Evolutionary conservation across 2,113 vertebrate species (phyloP).

Genomic region (Halichoerus grypus): DNA sequence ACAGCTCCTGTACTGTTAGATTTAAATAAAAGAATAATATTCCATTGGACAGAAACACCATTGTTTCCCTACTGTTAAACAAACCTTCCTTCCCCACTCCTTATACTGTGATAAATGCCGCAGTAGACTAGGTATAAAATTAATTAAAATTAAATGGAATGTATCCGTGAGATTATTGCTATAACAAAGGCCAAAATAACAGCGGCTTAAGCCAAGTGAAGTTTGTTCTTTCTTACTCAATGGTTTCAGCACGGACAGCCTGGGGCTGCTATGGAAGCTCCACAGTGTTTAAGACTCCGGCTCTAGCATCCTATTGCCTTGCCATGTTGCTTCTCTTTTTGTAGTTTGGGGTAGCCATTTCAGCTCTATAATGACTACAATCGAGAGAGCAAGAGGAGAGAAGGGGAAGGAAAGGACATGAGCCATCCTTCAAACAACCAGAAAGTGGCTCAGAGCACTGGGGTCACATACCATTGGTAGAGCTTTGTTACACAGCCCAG

Average conservation of each 20-base stretch:
- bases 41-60: background rate
- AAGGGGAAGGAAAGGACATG: background rate
- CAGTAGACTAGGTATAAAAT: background rate
- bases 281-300: background rate
- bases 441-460: background rate
- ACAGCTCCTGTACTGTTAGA: background rate
- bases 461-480: background rate
- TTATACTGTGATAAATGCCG: background rate
- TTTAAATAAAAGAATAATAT: background rate
- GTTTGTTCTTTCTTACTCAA: background rate
- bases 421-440: background rate
- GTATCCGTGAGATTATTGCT: background rate
- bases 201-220: background rate
- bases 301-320: background rate
- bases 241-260: background rate
- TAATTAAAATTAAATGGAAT: background rate
- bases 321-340: constrained; percentile 18
- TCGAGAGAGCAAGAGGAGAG: background rate
- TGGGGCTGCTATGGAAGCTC: background rate
- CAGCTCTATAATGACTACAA: background rate
- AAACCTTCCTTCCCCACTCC: background rate
- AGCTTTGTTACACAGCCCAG: background rate
- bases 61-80: background rate
- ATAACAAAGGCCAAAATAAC: background rate
- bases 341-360: background rate